Base-by-base conservation (phyloP, 2,888 invertebrate species). In the Metellina segmentata region DNA sequence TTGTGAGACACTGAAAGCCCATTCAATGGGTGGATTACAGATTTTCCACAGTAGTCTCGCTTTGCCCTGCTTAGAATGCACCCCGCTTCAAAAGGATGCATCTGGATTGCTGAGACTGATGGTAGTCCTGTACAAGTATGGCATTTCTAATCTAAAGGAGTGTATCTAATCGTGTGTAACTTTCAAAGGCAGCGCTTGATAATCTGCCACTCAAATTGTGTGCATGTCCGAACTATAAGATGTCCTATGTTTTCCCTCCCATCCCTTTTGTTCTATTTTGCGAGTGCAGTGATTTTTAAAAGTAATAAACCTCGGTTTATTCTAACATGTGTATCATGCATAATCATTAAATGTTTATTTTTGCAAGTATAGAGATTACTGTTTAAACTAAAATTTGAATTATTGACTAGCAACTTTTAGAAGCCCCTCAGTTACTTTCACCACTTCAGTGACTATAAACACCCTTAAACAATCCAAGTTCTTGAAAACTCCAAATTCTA, bases 11-110 rank as follows among this genome's bases (percentile, higher is more conserved):
- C 90, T 81, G 53, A 75, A 90, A 85, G 81, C 85, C 91, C 89
- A 92, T 88, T 92, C 92, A 89, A 92, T 92, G 92, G 92, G 92
- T 92, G 92, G 92, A 92, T 92, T 92, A 92, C 92, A 92, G 86
- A 85, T 89, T 89, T 81, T 51, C 86, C 92, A 89, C 81, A 88
- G 88, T 92, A 83, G 69, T 85, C 72, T 78, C 75, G 78, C 81
- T 78, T 81, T 92, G 89, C 81, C 86, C 72, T 86, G 85, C 86
- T 89, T 92, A 92, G 92, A 92, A 92, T 92, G 92, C 89, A 86
- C 74, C 81, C 72, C 75, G 74, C 81, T 20, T 85, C 77, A 49
- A 89, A 81, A 89, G 92, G 92, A 92, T 86, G 89, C 89, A 89
- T 89, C 86, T 89, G 89, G 92, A 92, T 85, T 89, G 81, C 89